A percentile compares a stretch with the other conserved stretches of the same genome.
These are phyloP conservation scores for Plestiodon gilberti DNA, from an alignment of 2,113 vertebrate species.

Conservation along the genomic window DNA sequence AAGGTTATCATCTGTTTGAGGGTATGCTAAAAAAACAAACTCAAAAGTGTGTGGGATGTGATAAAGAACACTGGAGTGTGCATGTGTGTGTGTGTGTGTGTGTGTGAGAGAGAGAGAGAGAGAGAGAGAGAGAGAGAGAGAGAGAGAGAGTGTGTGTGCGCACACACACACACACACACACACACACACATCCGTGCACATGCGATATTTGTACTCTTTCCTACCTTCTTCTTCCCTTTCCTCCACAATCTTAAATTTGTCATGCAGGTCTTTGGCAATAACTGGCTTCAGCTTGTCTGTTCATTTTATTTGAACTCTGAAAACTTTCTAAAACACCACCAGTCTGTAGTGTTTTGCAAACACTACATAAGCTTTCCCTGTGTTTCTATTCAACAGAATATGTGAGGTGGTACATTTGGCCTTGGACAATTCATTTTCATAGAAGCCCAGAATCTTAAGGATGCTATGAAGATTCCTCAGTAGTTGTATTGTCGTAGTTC, in stretches of 20 bases:
- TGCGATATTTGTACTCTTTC: not conserved
- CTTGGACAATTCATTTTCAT: constrained; percentile 23
- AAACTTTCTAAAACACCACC: constrained; percentile 25
- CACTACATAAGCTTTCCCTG: constrained; percentile 60
- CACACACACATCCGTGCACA: not conserved
- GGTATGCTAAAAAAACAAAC: not conserved
- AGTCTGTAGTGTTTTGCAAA: constrained; percentile 67
- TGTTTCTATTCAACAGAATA: constrained; percentile 63
- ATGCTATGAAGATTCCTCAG: not conserved
- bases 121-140: too few species aligned
- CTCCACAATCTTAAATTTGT: not conserved
- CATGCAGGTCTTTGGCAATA: constrained; percentile 13
- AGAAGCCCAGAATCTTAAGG: constrained; percentile 13
- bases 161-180: too few species aligned
- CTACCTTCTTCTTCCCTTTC: not conserved
- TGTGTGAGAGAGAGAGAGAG: too few species aligned
- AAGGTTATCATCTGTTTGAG: not conserved
- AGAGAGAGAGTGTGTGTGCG: too few species aligned
- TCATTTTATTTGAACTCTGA: constrained; percentile 50
- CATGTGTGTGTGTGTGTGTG: too few species aligned
- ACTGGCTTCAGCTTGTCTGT: constrained; percentile 39
- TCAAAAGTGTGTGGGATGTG: not conserved
- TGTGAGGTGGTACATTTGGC: not conserved
- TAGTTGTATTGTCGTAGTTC: not conserved
- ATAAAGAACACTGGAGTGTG: not conserved